Base-by-base conservation (phyloP, 1,140 invertebrate species). In the Pseudomyrmex gracilis region DNA sequence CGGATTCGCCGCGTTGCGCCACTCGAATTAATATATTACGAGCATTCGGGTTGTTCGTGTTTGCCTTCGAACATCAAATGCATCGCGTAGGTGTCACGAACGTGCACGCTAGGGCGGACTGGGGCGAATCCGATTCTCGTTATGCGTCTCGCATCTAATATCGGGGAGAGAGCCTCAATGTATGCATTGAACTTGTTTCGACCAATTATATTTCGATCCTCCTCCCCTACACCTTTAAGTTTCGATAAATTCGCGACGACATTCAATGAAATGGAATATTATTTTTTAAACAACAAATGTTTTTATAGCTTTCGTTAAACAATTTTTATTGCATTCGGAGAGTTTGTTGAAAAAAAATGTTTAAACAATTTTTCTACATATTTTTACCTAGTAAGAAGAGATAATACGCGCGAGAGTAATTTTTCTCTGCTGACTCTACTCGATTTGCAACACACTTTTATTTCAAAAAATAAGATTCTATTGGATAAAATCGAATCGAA, bases 1-100 rank as follows among this genome's bases (percentile, higher is more conserved):
- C 73, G 24, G 47, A 82, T 90, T 80, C 34, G 24, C 61, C 58
- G 61, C 61, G 45, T 64, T 12, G 34, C 43, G 63, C 82, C 84
- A 87, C 88, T 86, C 85, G 88, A 87, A 90, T 92, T 90, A 87
- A 89, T 92, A 87, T 88, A 89, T 91, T 89, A 90, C 88, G 87
- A 55, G 61, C 55, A 87, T 85, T 78, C 66, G 64, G 34, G 34
- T 47, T 78, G 53, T 78, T 78, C 61, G 34, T 58, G 43, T 47
- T 77, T 68, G 66, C 76, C 76, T 68, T 49, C 64, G 64, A 78
- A 78, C 57, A 78, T 78, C 64, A 78, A 78, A 78, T 66, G 64
- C 76, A 78, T 78, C 64, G 76, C 53, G 74, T 57, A 68, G 74
- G 63, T 78, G 74, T 78, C 74, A 78, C 43, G 76, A 78, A 70